These are phyloP conservation scores for Ophioninae sp. DNA, from an alignment of 2,888 invertebrate genomes.

Conservation along the genomic window DNA sequence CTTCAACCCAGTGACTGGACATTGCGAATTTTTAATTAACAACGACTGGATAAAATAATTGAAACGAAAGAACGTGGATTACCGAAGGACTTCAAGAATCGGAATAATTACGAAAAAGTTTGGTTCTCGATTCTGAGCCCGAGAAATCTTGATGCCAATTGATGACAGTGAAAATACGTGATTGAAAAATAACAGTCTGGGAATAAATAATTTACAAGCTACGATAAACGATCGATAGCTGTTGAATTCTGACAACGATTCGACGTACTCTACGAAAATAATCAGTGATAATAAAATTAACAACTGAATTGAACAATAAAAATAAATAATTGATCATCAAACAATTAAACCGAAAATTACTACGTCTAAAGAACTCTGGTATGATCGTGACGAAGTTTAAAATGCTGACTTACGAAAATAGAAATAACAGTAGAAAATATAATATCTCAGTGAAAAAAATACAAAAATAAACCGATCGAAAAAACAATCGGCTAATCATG, in stretches of 20 bases:
- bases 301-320: not conserved
- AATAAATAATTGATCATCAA: not conserved
- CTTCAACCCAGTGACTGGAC: conserved; percentile 3
- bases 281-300: not conserved
- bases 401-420: not conserved
- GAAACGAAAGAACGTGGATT: conserved; percentile 10
- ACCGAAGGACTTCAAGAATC: not conserved
- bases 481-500: conserved; percentile 20
- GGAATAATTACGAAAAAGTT: not conserved
- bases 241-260: no score
- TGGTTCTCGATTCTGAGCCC: not conserved
- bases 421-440: not conserved
- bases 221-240: not conserved
- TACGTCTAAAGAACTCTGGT: no score
- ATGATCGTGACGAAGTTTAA: no score
- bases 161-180: not conserved
- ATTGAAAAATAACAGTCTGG: not conserved
- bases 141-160: not conserved
- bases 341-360: no score
- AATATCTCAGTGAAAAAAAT: not conserved
- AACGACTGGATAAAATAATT: not conserved
- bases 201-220: not conserved
- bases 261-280: not conserved
- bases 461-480: not conserved
- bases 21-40: conserved; percentile 38